Evolutionary conservation across 2,113 vertebrate species (phyloP), one percentile per base, ranked within the genome.

Genomic region (Pycnonotus jocosus): DNA sequence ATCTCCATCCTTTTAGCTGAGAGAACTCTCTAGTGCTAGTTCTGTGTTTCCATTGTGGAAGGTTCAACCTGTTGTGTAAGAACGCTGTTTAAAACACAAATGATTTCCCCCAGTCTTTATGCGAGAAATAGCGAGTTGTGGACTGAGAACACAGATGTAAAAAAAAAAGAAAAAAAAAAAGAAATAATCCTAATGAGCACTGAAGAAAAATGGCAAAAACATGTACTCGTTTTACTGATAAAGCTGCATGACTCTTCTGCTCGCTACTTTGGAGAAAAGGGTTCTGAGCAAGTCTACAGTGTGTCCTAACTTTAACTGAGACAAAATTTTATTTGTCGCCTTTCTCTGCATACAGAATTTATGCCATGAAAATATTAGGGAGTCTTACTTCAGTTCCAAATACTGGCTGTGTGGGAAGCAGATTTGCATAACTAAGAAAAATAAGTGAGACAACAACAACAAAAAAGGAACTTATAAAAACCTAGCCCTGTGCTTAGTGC

Each of bases 131-230:
- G 61, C 44, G 33, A 81, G 53, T 53, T 84, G 33, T 10, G n/a
- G 89, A 96, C 89, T 93, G 93, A 95, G 76, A 96, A 81, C 77
- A 65, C 40, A 92, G 92, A 72, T 4, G 4, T 81, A 50, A 48
- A 76, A 69, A 73, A 61, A 25, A 60, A 30, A 37, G 54, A 21
- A 33, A 21, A 54, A 27, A 54, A 51, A 35, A 22, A 60, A 18
- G 14, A 44, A 66, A 47, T 45, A 54, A 53, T n/a, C 47, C 93
- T 82, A 71, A 58, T 86, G 88, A 92, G 88, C 83, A 73, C 85
- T 93, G 91, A 96, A 91, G 85, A 91, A 96, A 87, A 94, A 94
- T 57, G 94, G 91, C 81, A 60, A 84, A 78, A 94, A 61, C 54
- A 60, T 18, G 40, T 87, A 89, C 58, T 77, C 3, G 4, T 92